These are phyloP conservation scores for Osmerus mordax DNA, from an alignment of 2,113 vertebrate genomes.

Conservation along the genomic window DNA sequence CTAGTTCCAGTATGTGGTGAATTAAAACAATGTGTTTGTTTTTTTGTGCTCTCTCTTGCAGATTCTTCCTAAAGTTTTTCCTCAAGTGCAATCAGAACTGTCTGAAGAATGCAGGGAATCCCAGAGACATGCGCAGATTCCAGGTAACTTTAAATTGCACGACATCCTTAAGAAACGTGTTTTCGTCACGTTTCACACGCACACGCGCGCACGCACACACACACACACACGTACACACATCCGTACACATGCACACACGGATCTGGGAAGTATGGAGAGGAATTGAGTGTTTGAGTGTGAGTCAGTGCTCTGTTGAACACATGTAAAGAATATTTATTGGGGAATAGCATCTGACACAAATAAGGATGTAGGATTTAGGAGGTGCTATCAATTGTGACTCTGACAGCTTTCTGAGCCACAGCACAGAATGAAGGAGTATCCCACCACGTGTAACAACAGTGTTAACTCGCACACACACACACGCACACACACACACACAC, in stretches of 20 bases:
- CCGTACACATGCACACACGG: neutral
- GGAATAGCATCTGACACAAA: conserved; percentile 71
- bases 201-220: neutral
- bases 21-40: conserved; percentile 19
- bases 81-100: conserved; percentile 99
- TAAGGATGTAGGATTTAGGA: conserved; percentile 72
- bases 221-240: neutral
- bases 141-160: conserved; percentile 80
- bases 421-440: conserved; percentile 62
- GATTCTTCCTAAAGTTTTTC: conserved; percentile 99
- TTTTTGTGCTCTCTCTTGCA: conserved; percentile 79
- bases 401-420: conserved; percentile 68
- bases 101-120: conserved; percentile 99
- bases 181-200: neutral
- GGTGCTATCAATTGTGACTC: conserved; percentile 67
- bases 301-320: conserved; percentile 50
- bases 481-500: conserved; percentile 43
- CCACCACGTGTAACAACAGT: conserved; percentile 74
- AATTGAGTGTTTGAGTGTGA: conserved; percentile 14
- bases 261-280: neutral
- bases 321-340: conserved; percentile 68
- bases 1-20: neutral
- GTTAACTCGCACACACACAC: conserved; percentile 66
- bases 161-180: neutral
- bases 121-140: conserved; percentile 98